Evolutionary conservation across 2,113 vertebrate species (phyloP), one percentile per base, ranked within the genome.

Genomic region (Benthochromis sp.): DNA sequence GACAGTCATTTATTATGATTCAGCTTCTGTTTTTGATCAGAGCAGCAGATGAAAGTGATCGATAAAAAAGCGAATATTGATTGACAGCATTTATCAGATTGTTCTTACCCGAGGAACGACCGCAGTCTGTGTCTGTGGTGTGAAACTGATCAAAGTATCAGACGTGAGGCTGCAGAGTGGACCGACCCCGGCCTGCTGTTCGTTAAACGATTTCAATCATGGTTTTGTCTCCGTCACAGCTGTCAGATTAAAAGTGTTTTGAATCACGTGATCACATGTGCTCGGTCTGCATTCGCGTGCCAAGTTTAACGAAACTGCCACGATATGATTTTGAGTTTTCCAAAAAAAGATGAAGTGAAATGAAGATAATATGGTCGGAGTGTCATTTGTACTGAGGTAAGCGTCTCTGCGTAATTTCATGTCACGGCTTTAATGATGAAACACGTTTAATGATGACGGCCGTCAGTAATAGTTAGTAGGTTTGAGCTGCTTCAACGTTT

Each of bases 381-480:
- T 0, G 1, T 9, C 14, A 5, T 31, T 61, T 9, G 29, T 14
- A 9, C 38, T 69, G 11, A 24, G 36, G 38, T 59, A 3, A 8
- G 11, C 14, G 1, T 9, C 14, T 29, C 4, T 5, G 24, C 4
- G 55, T 5, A 0, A 5, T 9, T 9, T 31, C 13, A 17, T 17
- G 10, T 73, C 24, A 47, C 24, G 29, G 21, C 40, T 7, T 5
- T 73, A 10, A 29, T 17, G 40, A 47, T 16, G 43, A 76, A 24
- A 11, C 9, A 4, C 9, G 3, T 6, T 21, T 21, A 21, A 21
- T 6, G n/a, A 71, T 4, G 43, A 29, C 40, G 13, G 36, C 5
- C 1, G 24, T 2, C 7, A 1, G 14, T 40, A 16, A 71, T 2
- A 4, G 1, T 27, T 45, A 16, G 36, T 2, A 40, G 21, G 2